These are phyloP conservation scores for Drosophila kepulauana DNA, from an alignment of 1,140 invertebrate species.

Conservation along the genomic window DNA sequence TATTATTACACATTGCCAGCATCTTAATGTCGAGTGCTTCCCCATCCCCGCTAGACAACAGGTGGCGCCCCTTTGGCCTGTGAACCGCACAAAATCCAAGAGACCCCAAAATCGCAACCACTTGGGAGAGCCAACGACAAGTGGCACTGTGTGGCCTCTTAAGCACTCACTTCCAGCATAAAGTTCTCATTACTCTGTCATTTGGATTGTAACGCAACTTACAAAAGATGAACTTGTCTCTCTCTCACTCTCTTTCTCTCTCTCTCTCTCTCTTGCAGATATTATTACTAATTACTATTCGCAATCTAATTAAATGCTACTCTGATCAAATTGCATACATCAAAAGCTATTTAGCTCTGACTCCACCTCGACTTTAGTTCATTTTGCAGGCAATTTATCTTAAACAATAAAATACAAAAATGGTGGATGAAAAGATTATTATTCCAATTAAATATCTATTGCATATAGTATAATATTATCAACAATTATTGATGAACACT, in stretches of 20 bases:
- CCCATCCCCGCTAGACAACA: constrained; percentile 42
- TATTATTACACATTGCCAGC: constrained; percentile 76
- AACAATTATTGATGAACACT: too few relatives aligned
- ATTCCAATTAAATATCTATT: too few relatives aligned
- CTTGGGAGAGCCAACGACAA: constrained; percentile 25
- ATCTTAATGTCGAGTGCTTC: constrained; percentile 62
- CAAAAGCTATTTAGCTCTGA: neutral
- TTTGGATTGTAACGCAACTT: constrained; percentile 9
- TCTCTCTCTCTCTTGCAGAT: neutral
- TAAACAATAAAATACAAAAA: too few relatives aligned
- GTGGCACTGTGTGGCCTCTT: constrained; percentile 16
- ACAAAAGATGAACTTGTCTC: constrained; percentile 4
- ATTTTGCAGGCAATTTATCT: too few relatives aligned
- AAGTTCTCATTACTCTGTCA: constrained; percentile 25
- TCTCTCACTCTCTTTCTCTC: neutral
- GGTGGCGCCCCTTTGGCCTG: constrained; percentile 42
- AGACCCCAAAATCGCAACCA: constrained; percentile 27
- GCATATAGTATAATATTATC: too few relatives aligned
- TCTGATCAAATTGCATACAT: neutral
- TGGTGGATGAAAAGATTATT: too few relatives aligned
- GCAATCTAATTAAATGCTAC: constrained; percentile 9
- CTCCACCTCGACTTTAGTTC: too few relatives aligned
- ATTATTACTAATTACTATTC: constrained; percentile 14
- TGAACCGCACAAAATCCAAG: constrained; percentile 16
- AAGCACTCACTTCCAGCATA: neutral